Base-by-base conservation (phyloP, 2,888 invertebrate genomes). In the Linnaemya tessellans region DNA sequence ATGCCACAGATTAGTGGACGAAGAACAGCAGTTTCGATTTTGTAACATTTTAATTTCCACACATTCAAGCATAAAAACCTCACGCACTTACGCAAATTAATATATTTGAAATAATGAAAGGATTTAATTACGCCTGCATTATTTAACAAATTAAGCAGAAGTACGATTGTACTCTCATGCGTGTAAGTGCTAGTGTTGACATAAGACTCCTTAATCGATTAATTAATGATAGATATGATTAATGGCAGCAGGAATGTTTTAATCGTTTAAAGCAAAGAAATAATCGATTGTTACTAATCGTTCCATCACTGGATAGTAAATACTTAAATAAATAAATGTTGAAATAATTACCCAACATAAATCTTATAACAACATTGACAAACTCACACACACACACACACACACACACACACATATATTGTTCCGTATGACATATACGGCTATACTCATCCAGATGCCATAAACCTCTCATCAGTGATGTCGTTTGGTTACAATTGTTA, bases 321-420 rank as follows among this genome's bases (percentile, higher is more conserved):
- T 56, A 30, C 41, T 68, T 35, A 30, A 58, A 77, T 67, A 77
- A 67, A 68, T 68, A 79, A 79, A 79, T 79, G 60, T 41, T 43
- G 79, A 84, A 84, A 84, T 80, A 84, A 84, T 80, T 68, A 75
- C 74, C 67, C 62, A 38, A 56, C 73, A 84, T 62, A 74, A 67
- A 62, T 56, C 41, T 79, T 68, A 70, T 79, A 83, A 74, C 79
- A 80, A 80, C 75, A 79, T 74, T 74, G 74, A 74, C 74, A 73
- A 64, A 60, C 73, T 30, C 58, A 15, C 56, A 65, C 41, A n/a
- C n/a, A 74, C 74, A 73, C 56, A 60, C 73, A 20, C 58, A 15
- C 56, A 65, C 41, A 74, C 74, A 73, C 56, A 60, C 73, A 20
- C 58, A 15, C 56, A 65, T 30, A 58, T 49, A 3, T 30, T 54